Evolutionary conservation across 2,888 invertebrate species (phyloP).

Genomic region (Chloroclystis v-ata): DNA sequence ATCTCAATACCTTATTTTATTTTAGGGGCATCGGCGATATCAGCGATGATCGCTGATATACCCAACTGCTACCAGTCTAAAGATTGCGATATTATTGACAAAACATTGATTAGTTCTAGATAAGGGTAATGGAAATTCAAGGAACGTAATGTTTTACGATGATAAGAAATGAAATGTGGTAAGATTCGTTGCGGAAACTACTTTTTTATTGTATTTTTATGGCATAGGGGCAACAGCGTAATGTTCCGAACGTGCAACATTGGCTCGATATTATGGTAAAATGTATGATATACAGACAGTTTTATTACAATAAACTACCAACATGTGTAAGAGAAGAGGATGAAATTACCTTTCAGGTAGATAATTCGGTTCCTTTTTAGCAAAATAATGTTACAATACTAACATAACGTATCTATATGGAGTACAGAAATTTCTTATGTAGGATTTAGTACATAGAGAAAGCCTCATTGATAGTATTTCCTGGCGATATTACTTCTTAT

Average conservation of each 20-base stretch:
- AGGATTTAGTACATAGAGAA: too few species aligned
- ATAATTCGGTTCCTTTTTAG: too few species aligned
- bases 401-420: too few species aligned
- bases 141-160: constrained; percentile 11
- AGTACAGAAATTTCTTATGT: too few species aligned
- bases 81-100: too few species aligned
- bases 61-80: too few species aligned
- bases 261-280: constrained; percentile 4
- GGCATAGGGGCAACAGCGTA: constrained; percentile 2
- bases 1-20: too few species aligned
- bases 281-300: constrained; percentile 8
- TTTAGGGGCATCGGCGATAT: too few species aligned
- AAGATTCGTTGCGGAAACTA: constrained; percentile 11
- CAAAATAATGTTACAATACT: too few species aligned
- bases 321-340: background rate
- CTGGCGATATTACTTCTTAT: constrained; percentile 1
- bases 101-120: constrained; percentile 12
- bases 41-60: too few species aligned
- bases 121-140: constrained; percentile 17
- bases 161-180: constrained; percentile 19
- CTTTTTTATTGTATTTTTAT: constrained; percentile 11
- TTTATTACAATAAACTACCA: constrained; percentile 5
- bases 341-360: too few species aligned
- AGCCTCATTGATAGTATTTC: background rate
- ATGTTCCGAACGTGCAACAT: constrained; percentile 3